Evolutionary conservation across 2,113 vertebrate species (phyloP).

Genomic region (Argyrosomus japonicus): DNA sequence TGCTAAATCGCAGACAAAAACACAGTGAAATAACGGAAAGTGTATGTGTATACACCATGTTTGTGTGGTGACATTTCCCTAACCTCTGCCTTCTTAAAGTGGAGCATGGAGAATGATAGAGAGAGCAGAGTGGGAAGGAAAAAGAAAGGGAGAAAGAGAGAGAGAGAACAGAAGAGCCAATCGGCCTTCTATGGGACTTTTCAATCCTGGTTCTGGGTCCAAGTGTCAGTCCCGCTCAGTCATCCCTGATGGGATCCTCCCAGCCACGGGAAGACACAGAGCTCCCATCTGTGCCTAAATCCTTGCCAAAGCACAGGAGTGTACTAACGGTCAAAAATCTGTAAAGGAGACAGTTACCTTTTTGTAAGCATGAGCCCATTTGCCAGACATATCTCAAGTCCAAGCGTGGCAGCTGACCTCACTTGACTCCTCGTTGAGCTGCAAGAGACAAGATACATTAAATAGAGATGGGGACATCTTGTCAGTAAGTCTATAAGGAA

Average conservation of each 20-base stretch:
- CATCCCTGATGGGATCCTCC: conserved; percentile 61
- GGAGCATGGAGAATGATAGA: conserved; percentile 1
- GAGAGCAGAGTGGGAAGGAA: background rate
- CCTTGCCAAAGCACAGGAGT: conserved; percentile 63
- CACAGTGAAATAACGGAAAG: background rate
- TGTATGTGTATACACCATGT: background rate
- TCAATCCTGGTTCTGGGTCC: conserved; percentile 53
- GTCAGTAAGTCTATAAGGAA: conserved; percentile 2
- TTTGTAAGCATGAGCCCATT: conserved; percentile 42
- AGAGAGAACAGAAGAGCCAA: conserved; percentile 19
- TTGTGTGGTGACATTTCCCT: background rate
- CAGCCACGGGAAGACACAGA: conserved; percentile 63
- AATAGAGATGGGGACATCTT: background rate
- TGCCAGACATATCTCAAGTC: conserved; percentile 21
- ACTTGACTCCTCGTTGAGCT: conserved; percentile 11
- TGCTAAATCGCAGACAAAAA: background rate
- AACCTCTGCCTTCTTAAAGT: background rate
- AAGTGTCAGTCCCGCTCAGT: conserved; percentile 52
- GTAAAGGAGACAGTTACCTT: conserved; percentile 60
- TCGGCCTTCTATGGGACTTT: conserved; percentile 35
- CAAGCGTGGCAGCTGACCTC: conserved; percentile 18
- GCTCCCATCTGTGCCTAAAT: conserved; percentile 72
- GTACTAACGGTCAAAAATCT: conserved; percentile 50
- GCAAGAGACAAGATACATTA: background rate
- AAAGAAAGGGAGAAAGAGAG: conserved; percentile 14